Percentiles rank a stretch among this genome's conserved stretches.
phyloP scores from a whole-genome alignment of 2,113 vertebrate genomes.

The Acrocephalus arundinaceus region DNA sequence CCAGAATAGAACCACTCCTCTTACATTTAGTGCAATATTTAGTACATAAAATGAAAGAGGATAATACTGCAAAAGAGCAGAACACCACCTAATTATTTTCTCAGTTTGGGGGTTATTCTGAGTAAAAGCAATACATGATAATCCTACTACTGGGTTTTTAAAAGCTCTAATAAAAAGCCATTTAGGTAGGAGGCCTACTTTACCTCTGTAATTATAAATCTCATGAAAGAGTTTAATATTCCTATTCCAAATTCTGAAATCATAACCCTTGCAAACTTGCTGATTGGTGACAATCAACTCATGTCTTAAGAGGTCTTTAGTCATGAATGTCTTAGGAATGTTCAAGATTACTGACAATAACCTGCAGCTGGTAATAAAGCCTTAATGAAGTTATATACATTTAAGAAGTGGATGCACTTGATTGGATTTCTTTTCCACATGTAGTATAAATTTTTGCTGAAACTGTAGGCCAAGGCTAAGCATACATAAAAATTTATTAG shows the following conservation, averaged over 20 bases:
- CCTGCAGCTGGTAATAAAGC: background rate
- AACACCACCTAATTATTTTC: background rate
- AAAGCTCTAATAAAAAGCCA: background rate
- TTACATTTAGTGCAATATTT: background rate
- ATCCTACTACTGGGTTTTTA: background rate
- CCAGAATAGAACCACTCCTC: rapidly evolving
- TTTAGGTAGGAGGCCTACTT: background rate
- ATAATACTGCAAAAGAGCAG: background rate
- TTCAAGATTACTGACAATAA: background rate
- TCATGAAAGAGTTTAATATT: background rate
- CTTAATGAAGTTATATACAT: background rate
- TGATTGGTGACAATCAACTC: background rate
- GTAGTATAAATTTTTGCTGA: background rate
- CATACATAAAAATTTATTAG: background rate
- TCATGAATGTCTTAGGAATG: background rate
- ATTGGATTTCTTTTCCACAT: background rate
- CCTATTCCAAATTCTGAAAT: background rate
- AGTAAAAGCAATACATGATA: background rate
- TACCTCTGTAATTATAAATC: background rate
- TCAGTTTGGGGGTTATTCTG: background rate
- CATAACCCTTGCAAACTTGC: background rate
- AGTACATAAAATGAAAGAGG: background rate
- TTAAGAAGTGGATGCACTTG: background rate
- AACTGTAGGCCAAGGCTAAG: background rate
- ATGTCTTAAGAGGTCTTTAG: background rate